These are phyloP conservation scores for Macroteleia sp. DNA, from an alignment of 2,888 invertebrate genomes.

Conservation along the genomic window DNA sequence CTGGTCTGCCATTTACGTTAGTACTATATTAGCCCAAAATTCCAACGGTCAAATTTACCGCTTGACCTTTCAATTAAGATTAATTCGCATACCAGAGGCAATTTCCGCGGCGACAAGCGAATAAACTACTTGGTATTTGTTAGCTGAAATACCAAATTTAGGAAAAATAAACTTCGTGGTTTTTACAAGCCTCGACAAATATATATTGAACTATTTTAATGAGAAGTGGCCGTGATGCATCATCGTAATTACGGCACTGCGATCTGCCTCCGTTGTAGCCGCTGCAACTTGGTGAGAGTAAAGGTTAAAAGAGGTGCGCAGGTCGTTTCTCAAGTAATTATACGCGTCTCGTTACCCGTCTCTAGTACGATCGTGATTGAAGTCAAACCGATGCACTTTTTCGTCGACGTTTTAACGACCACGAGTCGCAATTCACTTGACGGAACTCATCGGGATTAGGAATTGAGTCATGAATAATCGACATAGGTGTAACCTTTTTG, in stretches of 20 bases:
- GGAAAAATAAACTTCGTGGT: conserved; percentile 73
- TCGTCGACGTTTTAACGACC: too few relatives aligned
- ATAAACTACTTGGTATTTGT: conserved; percentile 18
- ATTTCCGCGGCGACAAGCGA: too few relatives aligned
- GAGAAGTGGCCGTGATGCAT: conserved; percentile 81
- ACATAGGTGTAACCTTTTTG: conserved; percentile 11
- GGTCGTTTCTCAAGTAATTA: conserved; percentile 64
- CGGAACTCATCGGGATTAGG: conserved; percentile 1
- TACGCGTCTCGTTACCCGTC: conserved; percentile 28
- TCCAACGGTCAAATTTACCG: conserved; percentile 5
- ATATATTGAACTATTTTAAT: conserved; percentile 83
- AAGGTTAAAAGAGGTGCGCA: conserved; percentile 75
- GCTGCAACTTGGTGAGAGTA: conserved; percentile 71
- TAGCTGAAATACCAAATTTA: conserved; percentile 75
- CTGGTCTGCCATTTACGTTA: conserved; percentile 12
- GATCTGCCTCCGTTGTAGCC: too few relatives aligned
- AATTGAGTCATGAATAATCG: conserved; percentile 24
- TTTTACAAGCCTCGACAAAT: too few relatives aligned
- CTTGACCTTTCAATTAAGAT: conserved; percentile 42
- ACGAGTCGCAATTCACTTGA: not conserved
- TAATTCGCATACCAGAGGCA: not conserved
- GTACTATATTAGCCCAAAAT: conserved; percentile 12
- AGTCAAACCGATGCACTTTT: not conserved
- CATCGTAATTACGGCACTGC: conserved; percentile 79
- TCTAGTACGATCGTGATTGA: conserved; percentile 21